These are phyloP conservation scores for Arizona elegans DNA, from an alignment of 2,113 vertebrate species.

Conservation along the genomic window DNA sequence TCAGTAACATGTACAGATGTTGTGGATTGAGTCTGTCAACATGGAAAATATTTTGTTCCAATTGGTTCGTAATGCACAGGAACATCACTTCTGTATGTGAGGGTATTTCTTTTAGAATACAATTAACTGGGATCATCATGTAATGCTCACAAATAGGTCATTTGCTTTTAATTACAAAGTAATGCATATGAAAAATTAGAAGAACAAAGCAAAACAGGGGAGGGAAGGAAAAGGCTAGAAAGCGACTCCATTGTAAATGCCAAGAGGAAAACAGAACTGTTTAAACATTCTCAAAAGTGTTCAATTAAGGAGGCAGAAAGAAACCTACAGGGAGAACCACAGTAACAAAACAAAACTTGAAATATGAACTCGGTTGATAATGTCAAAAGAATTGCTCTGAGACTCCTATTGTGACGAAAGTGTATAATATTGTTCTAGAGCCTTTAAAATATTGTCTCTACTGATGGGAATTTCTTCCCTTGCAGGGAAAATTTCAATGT, in stretches of 20 bases:
- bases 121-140: not conserved
- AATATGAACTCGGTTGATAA: constrained; percentile 22
- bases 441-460: constrained; percentile 1
- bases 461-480: not conserved
- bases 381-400: constrained; percentile 7
- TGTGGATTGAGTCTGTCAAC: not conserved
- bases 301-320: constrained; percentile 11
- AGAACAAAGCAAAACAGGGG: not conserved
- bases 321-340: constrained; percentile 13
- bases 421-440: not conserved
- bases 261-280: not conserved
- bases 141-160: not conserved
- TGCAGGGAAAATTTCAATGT: not conserved
- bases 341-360: constrained; percentile 16
- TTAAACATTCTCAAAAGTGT: not conserved
- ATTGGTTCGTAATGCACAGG: not conserved
- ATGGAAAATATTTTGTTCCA: not conserved
- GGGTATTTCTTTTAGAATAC: not conserved
- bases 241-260: not conserved
- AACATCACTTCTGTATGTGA: not conserved
- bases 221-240: not conserved
- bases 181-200: not conserved
- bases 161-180: not conserved
- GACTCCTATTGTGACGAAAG: constrained; percentile 9
- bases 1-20: not conserved